These are phyloP conservation scores for Eulemur macaco DNA, from an alignment of 2,113 vertebrate genomes.

Conservation along the genomic window DNA sequence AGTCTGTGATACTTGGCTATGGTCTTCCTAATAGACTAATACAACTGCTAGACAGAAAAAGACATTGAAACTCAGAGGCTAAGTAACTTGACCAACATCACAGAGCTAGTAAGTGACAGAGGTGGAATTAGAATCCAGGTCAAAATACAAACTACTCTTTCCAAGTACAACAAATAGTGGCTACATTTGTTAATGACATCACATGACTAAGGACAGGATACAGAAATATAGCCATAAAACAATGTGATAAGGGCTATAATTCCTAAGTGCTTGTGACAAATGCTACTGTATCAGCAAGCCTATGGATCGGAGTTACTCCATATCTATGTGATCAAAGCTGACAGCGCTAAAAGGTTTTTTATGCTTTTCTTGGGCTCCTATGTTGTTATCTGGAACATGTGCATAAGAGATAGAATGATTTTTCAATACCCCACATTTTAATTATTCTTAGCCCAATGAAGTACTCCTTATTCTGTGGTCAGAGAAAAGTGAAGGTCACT, in stretches of 20 bases:
- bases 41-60: not conserved
- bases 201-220: not conserved
- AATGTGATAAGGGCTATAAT: not conserved
- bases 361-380: not conserved
- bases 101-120: not conserved
- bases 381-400: not conserved
- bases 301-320: not conserved
- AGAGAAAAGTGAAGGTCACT: too few species aligned
- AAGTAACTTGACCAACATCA: not conserved
- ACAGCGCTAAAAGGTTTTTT: not conserved
- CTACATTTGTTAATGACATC: not conserved
- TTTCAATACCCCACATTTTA: not conserved
- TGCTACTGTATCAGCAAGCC: not conserved
- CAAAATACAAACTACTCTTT: constrained; percentile 3
- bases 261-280: not conserved
- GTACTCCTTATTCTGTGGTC: not conserved
- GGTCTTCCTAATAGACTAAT: not conserved
- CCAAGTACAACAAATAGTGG: not conserved
- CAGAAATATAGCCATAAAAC: not conserved
- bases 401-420: not conserved
- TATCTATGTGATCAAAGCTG: not conserved
- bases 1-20: not conserved
- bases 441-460: not conserved
- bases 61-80: not conserved
- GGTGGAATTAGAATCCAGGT: not conserved